A percentile compares a stretch with the other conserved stretches of the same genome.
phyloP scores from a whole-genome alignment of 2,888 invertebrate species.

The Xiphydria camelus region DNA sequence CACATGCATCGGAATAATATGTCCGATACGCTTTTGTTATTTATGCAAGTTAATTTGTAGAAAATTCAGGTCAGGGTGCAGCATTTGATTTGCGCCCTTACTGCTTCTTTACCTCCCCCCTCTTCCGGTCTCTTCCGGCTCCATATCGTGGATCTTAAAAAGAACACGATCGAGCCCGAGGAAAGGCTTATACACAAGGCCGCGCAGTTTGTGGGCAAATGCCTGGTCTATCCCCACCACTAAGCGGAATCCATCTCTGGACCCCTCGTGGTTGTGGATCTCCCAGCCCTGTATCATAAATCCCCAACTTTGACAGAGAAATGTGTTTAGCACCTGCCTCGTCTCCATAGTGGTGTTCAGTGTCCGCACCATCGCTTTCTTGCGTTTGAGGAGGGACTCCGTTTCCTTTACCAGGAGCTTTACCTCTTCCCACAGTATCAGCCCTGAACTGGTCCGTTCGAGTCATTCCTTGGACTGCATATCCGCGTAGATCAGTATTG shows the following conservation, averaged over 20 bases:
- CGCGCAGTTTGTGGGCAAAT: neutral
- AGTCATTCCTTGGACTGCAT: neutral
- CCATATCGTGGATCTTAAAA: neutral
- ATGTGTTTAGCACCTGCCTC: neutral
- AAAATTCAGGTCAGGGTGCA: too few relatives aligned
- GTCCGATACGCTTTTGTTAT: too few relatives aligned
- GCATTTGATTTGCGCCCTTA: neutral
- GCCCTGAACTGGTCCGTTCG: neutral
- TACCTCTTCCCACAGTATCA: neutral
- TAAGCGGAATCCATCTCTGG: neutral
- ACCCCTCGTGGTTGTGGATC: neutral
- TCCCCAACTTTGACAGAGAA: neutral
- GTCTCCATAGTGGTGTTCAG: neutral
- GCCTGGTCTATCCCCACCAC: neutral
- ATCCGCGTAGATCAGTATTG: neutral
- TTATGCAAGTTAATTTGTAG: too few relatives aligned
- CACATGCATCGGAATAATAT: too few relatives aligned
- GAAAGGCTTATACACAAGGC: neutral
- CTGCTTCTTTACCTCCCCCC: too few relatives aligned
- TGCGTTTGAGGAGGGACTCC: neutral
- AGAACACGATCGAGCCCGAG: neutral
- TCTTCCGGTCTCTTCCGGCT: too few relatives aligned
- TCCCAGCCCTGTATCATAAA: neutral
- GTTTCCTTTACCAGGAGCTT: neutral
- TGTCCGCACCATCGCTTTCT: neutral